Evolutionary conservation across 1,140 invertebrate genomes (phyloP).

Genomic region (Caenorhabditis brenneri): DNA sequence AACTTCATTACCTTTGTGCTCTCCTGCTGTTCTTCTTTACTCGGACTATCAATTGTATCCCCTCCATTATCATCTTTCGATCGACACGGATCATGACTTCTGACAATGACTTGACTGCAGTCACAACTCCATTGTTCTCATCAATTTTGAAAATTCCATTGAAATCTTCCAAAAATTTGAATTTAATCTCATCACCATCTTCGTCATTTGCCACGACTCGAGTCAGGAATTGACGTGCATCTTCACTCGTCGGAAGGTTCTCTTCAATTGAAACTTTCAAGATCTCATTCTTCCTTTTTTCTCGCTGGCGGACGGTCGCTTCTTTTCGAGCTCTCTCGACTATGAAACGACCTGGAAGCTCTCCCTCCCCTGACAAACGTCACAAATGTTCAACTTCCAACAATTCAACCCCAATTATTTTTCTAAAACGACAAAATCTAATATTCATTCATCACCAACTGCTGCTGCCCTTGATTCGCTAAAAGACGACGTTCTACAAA

Average conservation of each 20-base stretch:
- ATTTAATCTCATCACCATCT: slow-evolving; percentile 8
- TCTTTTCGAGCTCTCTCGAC: no score
- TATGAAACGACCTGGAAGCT: no score
- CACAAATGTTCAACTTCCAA: no score
- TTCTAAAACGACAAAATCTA: no score
- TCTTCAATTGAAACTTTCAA: slow-evolving; percentile 83
- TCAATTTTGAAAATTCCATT: slow-evolving; percentile 47
- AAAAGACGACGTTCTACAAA: no score
- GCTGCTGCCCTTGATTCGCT: no score
- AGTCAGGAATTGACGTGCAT: slow-evolving; percentile 73
- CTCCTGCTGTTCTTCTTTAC: slow-evolving; percentile 19
- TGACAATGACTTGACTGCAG: slow-evolving; percentile 7
- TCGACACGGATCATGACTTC: slow-evolving; percentile 6
- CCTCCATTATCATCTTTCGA: neutral
- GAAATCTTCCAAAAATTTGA: slow-evolving; percentile 5
- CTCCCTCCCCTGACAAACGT: no score
- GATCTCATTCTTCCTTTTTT: no score
- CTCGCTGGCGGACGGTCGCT: no score
- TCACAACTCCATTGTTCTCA: slow-evolving; percentile 49
- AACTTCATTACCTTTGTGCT: slow-evolving; percentile 15
- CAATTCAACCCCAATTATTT: no score
- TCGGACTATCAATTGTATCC: neutral
- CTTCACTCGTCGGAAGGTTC: slow-evolving; percentile 84
- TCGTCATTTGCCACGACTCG: slow-evolving; percentile 46
- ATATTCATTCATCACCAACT: no score